Percentiles rank a stretch among this genome's conserved stretches.
phyloP scores from a whole-genome alignment of 1,140 invertebrate species.

The Saccostrea glomerata region DNA sequence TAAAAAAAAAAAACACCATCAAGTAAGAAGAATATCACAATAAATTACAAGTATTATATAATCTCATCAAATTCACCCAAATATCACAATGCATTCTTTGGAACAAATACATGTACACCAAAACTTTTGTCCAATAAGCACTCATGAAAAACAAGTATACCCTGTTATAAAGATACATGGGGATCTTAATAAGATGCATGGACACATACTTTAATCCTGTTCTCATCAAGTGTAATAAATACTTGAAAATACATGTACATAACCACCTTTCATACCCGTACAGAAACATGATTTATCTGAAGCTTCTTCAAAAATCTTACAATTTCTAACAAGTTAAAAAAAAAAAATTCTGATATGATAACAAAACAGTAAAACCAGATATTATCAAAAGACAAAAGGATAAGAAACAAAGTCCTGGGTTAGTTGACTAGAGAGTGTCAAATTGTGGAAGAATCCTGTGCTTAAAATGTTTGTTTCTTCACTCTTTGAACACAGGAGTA shows the following conservation, averaged over 20 bases:
- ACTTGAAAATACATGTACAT: not conserved
- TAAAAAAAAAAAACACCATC: not conserved
- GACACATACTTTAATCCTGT: not conserved
- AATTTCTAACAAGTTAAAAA: not conserved
- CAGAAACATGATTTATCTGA: not conserved
- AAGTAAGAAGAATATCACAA: conserved; percentile 33
- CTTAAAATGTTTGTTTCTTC: not conserved
- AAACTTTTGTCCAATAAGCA: not conserved
- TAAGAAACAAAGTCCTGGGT: not conserved
- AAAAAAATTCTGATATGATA: not conserved
- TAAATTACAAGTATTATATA: conserved; percentile 35
- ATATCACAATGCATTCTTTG: conserved; percentile 22
- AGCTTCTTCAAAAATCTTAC: not conserved
- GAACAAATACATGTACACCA: conserved; percentile 9
- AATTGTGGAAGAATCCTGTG: not conserved
- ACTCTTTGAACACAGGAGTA: not conserved
- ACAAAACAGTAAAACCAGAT: not conserved
- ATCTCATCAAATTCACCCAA: conserved; percentile 28
- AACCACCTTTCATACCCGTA: conserved; percentile 19
- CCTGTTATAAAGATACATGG: not conserved
- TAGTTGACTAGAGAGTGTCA: not conserved
- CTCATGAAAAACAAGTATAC: not conserved
- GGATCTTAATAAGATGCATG: not conserved
- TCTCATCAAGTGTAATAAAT: not conserved
- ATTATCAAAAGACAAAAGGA: not conserved